Percentiles rank a stretch among this genome's conserved stretches.
Evolutionary conservation across 1,140 invertebrate genomes (phyloP).

Genomic region (Probaryconus sp.): DNA sequence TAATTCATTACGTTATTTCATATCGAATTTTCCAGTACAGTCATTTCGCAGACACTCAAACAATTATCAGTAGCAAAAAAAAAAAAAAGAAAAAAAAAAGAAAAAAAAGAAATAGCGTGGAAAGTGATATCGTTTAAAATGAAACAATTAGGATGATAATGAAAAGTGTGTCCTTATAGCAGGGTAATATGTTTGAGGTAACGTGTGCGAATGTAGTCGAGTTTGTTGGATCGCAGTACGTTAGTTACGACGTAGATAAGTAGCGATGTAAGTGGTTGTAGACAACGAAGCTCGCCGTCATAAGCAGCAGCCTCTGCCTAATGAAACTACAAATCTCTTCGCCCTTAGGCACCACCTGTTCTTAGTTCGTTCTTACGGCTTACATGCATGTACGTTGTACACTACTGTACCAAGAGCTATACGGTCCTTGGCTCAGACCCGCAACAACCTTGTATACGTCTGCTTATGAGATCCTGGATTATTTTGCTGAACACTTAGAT

Average conservation of each 20-base stretch:
- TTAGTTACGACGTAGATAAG: slow-evolving; percentile 74
- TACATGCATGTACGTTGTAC: slow-evolving; percentile 61
- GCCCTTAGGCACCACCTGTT: slow-evolving; percentile 75
- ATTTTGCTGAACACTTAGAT: slow-evolving; percentile 66
- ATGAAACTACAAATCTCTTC: slow-evolving; percentile 79
- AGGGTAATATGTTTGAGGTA: slow-evolving; percentile 42
- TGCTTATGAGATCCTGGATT: slow-evolving; percentile 72
- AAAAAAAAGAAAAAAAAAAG: background rate
- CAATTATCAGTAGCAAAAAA: background rate
- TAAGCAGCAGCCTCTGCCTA: slow-evolving; percentile 78
- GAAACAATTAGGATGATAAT: slow-evolving; percentile 38
- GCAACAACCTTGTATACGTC: slow-evolving; percentile 70
- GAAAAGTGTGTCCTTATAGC: slow-evolving; percentile 21
- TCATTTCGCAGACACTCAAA: too few relatives aligned
- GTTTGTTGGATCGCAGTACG: slow-evolving; percentile 48
- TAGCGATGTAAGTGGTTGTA: slow-evolving; percentile 79
- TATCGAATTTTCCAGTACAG: too few relatives aligned
- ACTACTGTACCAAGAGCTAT: slow-evolving; percentile 56
- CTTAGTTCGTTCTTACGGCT: slow-evolving; percentile 66
- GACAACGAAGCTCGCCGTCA: slow-evolving; percentile 74
- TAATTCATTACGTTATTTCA: too few relatives aligned
- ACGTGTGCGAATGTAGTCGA: slow-evolving; percentile 27
- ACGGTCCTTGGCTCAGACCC: slow-evolving; percentile 57
- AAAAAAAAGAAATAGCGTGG: background rate
- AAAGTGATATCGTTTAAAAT: too few relatives aligned